Conservation (phyloP, 35 echinoderm and acorn worm species). For the Ophioderma brevispina region DNA sequence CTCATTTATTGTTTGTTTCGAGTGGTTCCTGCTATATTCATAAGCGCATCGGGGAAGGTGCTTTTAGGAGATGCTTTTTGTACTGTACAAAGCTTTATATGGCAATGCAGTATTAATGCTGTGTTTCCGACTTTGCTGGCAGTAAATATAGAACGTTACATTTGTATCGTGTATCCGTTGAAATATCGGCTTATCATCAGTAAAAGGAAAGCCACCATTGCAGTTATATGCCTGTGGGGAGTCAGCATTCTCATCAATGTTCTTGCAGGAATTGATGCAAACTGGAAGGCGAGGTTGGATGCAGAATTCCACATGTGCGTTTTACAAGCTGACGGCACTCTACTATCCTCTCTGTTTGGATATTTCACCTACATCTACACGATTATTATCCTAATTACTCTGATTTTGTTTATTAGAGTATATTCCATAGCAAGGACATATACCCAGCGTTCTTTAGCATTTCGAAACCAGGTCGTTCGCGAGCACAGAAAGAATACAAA, state of each 20-base stretch:
- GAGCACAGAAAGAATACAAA: too few relatives aligned
- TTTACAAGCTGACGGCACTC: not conserved
- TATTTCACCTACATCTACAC: not conserved
- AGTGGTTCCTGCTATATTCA: not conserved
- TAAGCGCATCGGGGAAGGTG: not conserved
- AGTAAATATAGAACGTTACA: slow-evolving; percentile 15
- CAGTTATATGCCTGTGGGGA: not conserved
- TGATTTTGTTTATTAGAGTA: too few relatives aligned
- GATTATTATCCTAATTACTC: not conserved
- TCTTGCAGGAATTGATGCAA: not conserved
- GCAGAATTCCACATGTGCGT: not conserved
- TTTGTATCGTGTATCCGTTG: slow-evolving; percentile 21
- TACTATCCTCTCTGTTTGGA: not conserved
- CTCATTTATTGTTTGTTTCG: not conserved
- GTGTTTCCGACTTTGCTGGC: not conserved
- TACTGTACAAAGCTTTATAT: not conserved
- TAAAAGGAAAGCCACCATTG: not conserved
- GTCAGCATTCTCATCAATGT: not conserved
- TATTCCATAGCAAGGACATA: too few relatives aligned
- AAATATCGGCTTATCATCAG: not conserved
- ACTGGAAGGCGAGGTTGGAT: not conserved
- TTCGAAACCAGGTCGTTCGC: too few relatives aligned
- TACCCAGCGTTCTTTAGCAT: too few relatives aligned
- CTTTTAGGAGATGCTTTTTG: slow-evolving; percentile 15
- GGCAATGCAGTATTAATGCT: not conserved